Conservation (phyloP, 1,140 invertebrate species). For the Zaprionus capensis region DNA sequence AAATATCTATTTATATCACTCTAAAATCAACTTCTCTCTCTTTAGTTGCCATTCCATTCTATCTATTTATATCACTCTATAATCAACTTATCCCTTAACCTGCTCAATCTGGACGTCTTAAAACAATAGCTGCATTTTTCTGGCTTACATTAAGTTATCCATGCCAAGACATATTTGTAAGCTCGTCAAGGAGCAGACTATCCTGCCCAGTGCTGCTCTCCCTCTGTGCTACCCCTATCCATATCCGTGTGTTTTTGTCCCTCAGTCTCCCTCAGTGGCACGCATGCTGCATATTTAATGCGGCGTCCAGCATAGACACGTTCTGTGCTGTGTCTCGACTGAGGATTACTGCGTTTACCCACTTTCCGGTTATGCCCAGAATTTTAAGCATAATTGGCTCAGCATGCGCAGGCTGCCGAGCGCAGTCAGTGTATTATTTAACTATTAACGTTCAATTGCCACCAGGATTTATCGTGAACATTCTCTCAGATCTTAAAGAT, state of each 20-base stretch:
- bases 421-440: slow-evolving; percentile 72
- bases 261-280: slow-evolving; percentile 39
- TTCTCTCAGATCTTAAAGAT: slow-evolving; percentile 62
- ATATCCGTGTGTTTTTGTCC: slow-evolving; percentile 34
- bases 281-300: slow-evolving; percentile 78
- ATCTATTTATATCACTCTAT: not conserved
- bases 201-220: not conserved
- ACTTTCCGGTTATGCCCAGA: slow-evolving; percentile 62
- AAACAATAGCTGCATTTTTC: slow-evolving; percentile 9
- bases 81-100: not conserved
- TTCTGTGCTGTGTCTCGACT: slow-evolving; percentile 23
- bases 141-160: slow-evolving; percentile 1
- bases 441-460: slow-evolving; percentile 81
- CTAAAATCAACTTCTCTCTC: not conserved
- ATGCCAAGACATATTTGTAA: slow-evolving; percentile 25
- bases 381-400: slow-evolving; percentile 79
- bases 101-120: slow-evolving; percentile 22
- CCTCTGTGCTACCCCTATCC: not conserved
- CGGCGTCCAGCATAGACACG: slow-evolving; percentile 50
- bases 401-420: slow-evolving; percentile 58
- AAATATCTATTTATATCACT: too few species aligned
- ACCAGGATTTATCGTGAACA: slow-evolving; percentile 67
- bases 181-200: slow-evolving; percentile 11
- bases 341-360: slow-evolving; percentile 29
- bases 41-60: not conserved